A percentile compares a stretch with the other conserved stretches of the same genome.
These are phyloP conservation scores for Callionymus lyra DNA, from an alignment of 2,113 vertebrate species.

Conservation along the genomic window DNA sequence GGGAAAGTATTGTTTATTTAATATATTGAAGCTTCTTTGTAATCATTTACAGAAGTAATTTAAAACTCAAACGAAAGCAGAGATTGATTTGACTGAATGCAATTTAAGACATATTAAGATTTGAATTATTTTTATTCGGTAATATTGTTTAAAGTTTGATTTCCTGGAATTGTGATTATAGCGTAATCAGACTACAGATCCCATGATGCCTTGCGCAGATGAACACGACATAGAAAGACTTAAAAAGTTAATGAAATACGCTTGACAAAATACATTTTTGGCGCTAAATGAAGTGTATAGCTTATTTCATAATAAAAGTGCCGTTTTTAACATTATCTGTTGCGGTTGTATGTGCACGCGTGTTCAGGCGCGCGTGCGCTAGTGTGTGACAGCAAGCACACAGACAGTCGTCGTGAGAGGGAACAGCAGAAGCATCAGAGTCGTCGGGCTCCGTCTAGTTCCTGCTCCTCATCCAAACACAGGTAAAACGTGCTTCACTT, in stretches of 20 bases:
- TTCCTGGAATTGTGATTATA: neutral
- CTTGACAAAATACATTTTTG: fast-evolving
- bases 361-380: constrained; percentile 1
- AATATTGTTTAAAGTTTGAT: neutral
- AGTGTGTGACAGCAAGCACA: too few relatives aligned
- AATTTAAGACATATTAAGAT: neutral
- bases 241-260: constrained; percentile 1
- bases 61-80: neutral
- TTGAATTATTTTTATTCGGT: neutral
- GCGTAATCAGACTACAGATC: constrained; percentile 30
- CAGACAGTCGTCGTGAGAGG: neutral
- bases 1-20: too few relatives aligned
- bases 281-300: fast-evolving
- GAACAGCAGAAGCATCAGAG: constrained; percentile 5
- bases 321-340: too few relatives aligned
- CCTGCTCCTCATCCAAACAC: constrained; percentile 3
- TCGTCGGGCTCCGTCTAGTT: constrained; percentile 18
- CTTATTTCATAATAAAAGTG: too few relatives aligned
- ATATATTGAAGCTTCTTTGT: too few relatives aligned
- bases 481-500: constrained; percentile 11
- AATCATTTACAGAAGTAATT: neutral
- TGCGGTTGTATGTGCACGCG: neutral
- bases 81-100: neutral
- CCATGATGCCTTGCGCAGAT: constrained; percentile 28
- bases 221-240: neutral